Conservation (phyloP, 1,140 invertebrate species). For the Diachasmimorpha longicaudata region DNA sequence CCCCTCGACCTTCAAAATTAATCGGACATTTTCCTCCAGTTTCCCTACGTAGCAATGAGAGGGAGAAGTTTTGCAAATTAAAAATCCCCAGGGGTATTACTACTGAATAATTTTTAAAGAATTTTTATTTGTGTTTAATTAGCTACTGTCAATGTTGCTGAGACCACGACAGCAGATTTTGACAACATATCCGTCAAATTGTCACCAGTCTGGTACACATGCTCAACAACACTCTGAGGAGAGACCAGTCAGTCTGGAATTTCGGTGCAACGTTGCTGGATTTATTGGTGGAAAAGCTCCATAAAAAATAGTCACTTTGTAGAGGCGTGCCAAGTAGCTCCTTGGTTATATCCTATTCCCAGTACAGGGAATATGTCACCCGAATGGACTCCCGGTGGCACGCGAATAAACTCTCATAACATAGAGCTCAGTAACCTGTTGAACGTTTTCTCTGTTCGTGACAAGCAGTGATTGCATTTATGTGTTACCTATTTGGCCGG, state of each 20-base stretch:
- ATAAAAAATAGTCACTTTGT: background rate
- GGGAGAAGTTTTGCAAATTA: too few species aligned
- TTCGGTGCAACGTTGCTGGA: background rate
- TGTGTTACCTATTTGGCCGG: conserved; percentile 36
- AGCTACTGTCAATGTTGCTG: too few species aligned
- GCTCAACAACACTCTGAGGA: background rate
- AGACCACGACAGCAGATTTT: too few species aligned
- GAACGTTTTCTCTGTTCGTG: conserved; percentile 51
- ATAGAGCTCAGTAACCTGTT: conserved; percentile 49
- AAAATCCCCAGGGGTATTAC: too few species aligned
- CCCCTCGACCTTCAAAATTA: too few species aligned
- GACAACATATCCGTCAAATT: too few species aligned
- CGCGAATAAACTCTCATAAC: conserved; percentile 53
- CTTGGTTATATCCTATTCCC: conserved; percentile 5
- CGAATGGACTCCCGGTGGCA: conserved; percentile 36
- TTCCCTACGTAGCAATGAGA: too few species aligned
- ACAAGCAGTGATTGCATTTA: conserved; percentile 54
- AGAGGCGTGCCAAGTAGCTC: conserved; percentile 27
- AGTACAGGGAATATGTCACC: conserved; percentile 32
- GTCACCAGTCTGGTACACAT: too few species aligned
- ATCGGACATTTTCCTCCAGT: too few species aligned
- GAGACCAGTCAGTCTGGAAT: background rate
- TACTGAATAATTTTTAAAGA: too few species aligned
- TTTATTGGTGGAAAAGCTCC: background rate
- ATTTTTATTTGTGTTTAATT: too few species aligned